Evolutionary conservation across 2,888 invertebrate species (phyloP), one percentile per base, ranked within the genome.

Genomic region (Carpatolechia fugitivella): DNA sequence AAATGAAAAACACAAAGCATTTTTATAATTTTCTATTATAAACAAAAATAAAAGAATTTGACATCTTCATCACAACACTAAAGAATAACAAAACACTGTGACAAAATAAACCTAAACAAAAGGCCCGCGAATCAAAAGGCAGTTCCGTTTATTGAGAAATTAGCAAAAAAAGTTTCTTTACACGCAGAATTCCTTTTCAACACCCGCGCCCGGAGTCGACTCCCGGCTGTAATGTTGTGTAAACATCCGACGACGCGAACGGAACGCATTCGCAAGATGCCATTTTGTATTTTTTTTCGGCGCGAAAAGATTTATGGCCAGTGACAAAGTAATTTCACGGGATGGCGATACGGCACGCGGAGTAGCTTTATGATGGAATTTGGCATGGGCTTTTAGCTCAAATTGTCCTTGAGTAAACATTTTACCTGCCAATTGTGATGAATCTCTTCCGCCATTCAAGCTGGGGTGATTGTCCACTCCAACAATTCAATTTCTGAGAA

Each of bases 311-410:
- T 89, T 89, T 89, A 89, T 84, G 82, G 76, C 63, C 79, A 80
- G 80, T 86, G 88, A 88, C 90, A 88, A 83, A 85, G 87, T 88
- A 84, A 89, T 89, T 88, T 88, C 78, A 82, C 78, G 87, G 83
- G 75, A 69, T 70, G 63, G 69, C 65, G 80, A 82, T 82, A 80
- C 69, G 80, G 79, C 83, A 80, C 76, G 80, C 74, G 66, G 68
- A 61, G 72, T 61, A 72, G 75, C 75, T 77, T 80, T 79, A 75
- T 81, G 77, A 82, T 72, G 73, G 78, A 77, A 82, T 82, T 82
- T 77, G 79, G 74, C 78, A 77, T 71, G 81, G 81, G 77, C 80
- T 83, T 82, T 86, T 85, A 81, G 74, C 82, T 78, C 75, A 80
- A 83, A 88, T 85, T 83, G 85, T 78, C 76, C 80, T 70, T 77